Conservation (phyloP, 2,113 vertebrate genomes). For the Lamprologus tigripictilis region DNA sequence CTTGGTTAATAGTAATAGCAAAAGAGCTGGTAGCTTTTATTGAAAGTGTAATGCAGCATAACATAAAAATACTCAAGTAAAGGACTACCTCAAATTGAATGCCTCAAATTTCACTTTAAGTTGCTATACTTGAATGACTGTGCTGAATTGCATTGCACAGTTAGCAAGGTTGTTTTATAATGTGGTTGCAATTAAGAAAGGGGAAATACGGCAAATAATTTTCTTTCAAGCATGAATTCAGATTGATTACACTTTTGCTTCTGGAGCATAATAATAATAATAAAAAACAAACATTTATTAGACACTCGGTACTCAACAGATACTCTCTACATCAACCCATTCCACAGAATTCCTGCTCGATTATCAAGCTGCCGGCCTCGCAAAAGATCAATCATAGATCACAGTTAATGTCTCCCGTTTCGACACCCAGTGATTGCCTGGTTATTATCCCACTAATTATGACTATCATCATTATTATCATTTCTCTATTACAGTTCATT, state of each 20-base stretch:
- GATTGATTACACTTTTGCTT: not conserved
- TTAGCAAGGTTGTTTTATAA: not conserved
- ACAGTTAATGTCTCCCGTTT: slow-evolving; percentile 55
- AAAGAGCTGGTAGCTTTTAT: not conserved
- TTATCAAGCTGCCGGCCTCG: slow-evolving; percentile 18
- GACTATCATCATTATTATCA: slow-evolving; percentile 66
- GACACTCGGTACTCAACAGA: not conserved
- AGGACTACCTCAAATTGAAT: not conserved
- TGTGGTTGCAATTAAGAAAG: not conserved
- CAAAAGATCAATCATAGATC: slow-evolving; percentile 57
- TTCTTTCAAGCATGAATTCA: not conserved
- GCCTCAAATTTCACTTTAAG: not conserved
- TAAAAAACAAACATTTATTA: not conserved
- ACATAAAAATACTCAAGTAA: not conserved
- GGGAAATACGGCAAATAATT: not conserved
- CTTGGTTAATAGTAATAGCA: not conserved
- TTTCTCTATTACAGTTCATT: slow-evolving; percentile 69
- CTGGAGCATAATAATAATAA: not conserved
- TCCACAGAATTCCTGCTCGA: slow-evolving; percentile 20
- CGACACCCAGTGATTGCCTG: slow-evolving; percentile 41
- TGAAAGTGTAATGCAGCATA: not conserved
- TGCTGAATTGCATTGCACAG: not conserved
- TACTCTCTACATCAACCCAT: not conserved
- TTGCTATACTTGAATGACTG: not conserved
- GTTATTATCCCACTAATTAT: slow-evolving; percentile 61